Evolutionary conservation across 2,113 vertebrate species (phyloP), one percentile per base, ranked within the genome.

Genomic region (Chunga burmeisteri): DNA sequence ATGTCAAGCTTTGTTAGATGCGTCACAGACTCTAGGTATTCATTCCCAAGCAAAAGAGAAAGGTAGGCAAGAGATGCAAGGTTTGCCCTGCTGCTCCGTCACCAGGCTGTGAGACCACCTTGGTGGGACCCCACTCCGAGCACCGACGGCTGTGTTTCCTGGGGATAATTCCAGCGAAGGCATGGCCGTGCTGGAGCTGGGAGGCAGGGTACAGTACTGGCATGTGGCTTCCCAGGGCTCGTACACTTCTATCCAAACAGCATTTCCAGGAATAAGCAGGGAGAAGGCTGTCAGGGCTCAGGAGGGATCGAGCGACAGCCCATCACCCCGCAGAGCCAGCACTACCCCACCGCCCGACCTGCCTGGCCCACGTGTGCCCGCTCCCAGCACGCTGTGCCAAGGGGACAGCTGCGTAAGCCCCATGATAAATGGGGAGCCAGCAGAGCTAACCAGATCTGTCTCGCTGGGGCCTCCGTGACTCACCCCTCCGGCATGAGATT

Each of bases 371-470:
- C 6, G 2, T 38, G 71, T 40, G 77, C 59, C 78, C 6, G 2
- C 26, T 73, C 40, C 68, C 53, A 2, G 62, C 1, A 7, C 1
- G 1, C 22, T 1, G 49, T 78, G 97, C 96, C 94, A 91, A 59
- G 38, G 53, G 61, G 93, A 93, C 96, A 97, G 96, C 96, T 95
- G 97, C 49, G 2, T 4, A 8, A 70, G 56, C 75, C 70, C 88
- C 29, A 3, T 72, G 96, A 95, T 40, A 58, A 65, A 95, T 34
- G 82, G 49, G 29, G 71, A 85, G 71, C n/a, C 74, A 11, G 93
- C 81, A 77, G 67, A 44, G 73, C 79, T 32, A 38, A 59, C 62
- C 88, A 49, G 89, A n/a, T 23, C 74, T 7, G 20, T 55, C 30
- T 26, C n/a, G 55, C 63, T 81, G 38, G 56, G 71, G 74, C 85